Base-by-base conservation (phyloP, 2,797 vertebrate genomes). In the Hippocampus kuda region DNA sequence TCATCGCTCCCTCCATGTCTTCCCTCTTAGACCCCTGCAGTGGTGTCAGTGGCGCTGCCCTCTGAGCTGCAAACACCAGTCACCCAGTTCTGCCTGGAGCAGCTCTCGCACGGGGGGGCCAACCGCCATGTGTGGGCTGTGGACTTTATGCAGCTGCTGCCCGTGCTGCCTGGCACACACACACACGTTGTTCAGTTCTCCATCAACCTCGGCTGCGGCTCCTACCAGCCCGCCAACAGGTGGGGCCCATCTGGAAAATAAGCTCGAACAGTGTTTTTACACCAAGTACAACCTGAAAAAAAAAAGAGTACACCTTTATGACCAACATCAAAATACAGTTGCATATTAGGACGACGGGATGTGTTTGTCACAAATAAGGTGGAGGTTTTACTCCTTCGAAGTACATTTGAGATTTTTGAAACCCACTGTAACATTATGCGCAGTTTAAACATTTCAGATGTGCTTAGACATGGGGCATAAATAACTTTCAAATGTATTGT, bases 161-260 rank as follows among this genome's bases (percentile, higher is more conserved):
- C 97, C 0, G 92, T 96, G 72, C 89, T 98, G 9, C 94, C 96
- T 70, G 90, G 92, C 61, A 91, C 93, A 0, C 90, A 92, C 86
- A 97, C 97, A n/a, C 97, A 99, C 68, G 92, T 97, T 84, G 93
- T 93, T 74, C 95, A 99, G 77, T 99, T 99, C 89, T 98, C 97
- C 79, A 94, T 99, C 84, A 98, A 98, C 85, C 87, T 99, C 42
- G 97, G 97, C 70, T 99, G 97, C 79, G 97, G 97, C 79, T 96
- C 94, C n/a, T 93, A 96, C 70, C 95, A 98, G 72, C 94, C 94
- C 53, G 93, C 94, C 74, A 98, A 98, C 93, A 99, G 97, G 97
- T 99, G 90, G 24, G 78, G 72, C 69, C 66, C 70, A 71, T 57
- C 73, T 72, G 65, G 9, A 56, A 72, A 70, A 66, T 12, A 59